Conservation (phyloP, 2,113 vertebrate genomes). For the Mionectes macconnelli region DNA sequence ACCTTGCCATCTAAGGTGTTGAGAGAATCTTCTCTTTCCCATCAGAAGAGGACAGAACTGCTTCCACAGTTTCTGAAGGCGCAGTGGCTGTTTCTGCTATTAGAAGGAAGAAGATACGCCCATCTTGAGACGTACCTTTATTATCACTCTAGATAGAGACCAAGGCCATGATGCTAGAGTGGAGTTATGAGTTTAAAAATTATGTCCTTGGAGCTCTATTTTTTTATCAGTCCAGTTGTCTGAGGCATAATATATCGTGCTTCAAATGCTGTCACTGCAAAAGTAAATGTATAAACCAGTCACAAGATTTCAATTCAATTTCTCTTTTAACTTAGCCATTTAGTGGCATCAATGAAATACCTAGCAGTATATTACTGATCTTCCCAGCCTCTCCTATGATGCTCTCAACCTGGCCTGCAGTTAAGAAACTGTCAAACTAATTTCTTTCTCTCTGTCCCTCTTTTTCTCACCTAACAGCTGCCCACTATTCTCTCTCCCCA, state of each 20-base stretch:
- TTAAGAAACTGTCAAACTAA: not conserved
- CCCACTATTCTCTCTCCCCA: slow-evolving; percentile 49
- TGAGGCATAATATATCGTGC: not conserved
- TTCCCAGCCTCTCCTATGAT: not conserved
- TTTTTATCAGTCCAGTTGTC: not conserved
- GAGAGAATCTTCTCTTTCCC: not conserved
- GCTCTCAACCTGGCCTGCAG: not conserved
- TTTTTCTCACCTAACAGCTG: slow-evolving; percentile 49
- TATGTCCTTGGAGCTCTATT: not conserved
- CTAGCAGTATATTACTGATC: not conserved
- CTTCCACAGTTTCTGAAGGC: not conserved
- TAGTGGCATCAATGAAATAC: not conserved
- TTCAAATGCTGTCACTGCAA: not conserved
- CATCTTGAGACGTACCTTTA: not conserved
- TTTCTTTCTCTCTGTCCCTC: not conserved
- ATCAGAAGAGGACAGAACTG: not conserved
- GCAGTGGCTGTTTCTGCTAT: not conserved
- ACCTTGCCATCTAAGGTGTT: not conserved
- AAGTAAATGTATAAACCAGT: not conserved
- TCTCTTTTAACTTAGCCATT: not conserved
- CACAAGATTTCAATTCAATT: not conserved
- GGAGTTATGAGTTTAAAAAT: not conserved
- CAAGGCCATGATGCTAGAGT: not conserved
- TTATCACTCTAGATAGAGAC: not conserved
- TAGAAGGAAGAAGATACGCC: not conserved